These are phyloP conservation scores for Benthosema pterotum DNA, from an alignment of 2,797 vertebrate genomes.

Conservation along the genomic window DNA sequence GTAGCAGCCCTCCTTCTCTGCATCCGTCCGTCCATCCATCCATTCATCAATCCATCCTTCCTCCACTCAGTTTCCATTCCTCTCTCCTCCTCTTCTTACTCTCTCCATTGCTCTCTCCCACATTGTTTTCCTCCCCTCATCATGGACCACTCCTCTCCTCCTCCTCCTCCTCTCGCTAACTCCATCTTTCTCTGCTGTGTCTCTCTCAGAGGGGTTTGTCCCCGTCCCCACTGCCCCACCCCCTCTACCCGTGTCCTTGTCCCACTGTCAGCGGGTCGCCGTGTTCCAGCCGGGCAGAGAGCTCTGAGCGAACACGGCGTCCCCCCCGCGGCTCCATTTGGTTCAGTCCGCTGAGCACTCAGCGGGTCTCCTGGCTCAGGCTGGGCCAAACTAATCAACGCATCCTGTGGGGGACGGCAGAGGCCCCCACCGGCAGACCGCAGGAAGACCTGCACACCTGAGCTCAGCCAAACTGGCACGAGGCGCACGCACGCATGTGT, in stretches of 20 bases:
- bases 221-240: not conserved
- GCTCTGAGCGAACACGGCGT: constrained; percentile 21
- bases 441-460: constrained; percentile 51
- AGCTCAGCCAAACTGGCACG: constrained; percentile 51
- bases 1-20: constrained; percentile 36
- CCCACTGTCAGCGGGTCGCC: constrained; percentile 32
- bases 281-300: constrained; percentile 25
- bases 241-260: constrained; percentile 32
- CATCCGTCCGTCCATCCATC: constrained; percentile 14
- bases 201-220: not conserved
- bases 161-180: not conserved
- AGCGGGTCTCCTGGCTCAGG: constrained; percentile 55
- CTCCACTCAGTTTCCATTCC: not conserved
- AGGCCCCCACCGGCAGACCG: constrained; percentile 44
- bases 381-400: constrained; percentile 77
- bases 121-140: not conserved
- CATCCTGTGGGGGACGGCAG: constrained; percentile 65
- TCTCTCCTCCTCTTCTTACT: not conserved
- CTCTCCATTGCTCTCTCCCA: not conserved
- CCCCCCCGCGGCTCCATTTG: constrained; percentile 36
- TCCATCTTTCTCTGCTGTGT: constrained; percentile 4
- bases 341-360: constrained; percentile 51
- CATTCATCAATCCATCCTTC: not conserved
- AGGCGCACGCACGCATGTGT: constrained; percentile 27
- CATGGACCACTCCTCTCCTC: not conserved